Percentiles rank a stretch among this genome's conserved stretches.
Conservation (phyloP, 2,888 invertebrate species). For the Tromatobia lineatoria region DNA sequence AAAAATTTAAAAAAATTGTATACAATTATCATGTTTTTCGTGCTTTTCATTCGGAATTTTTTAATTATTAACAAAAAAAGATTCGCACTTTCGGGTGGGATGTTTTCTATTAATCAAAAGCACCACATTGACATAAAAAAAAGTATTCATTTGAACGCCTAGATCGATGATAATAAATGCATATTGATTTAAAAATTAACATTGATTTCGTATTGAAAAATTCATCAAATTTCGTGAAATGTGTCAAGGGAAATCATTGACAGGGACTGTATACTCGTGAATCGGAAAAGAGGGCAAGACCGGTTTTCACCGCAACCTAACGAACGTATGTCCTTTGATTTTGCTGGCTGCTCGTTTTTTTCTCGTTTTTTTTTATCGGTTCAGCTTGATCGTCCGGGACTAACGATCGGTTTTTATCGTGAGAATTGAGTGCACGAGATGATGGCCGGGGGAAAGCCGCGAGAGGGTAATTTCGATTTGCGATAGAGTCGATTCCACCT, state of each 20-base stretch:
- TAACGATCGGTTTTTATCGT: slow-evolving; percentile 63
- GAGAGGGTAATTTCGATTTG: slow-evolving; percentile 59
- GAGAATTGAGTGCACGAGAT: slow-evolving; percentile 46
- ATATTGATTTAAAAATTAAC: too few species aligned
- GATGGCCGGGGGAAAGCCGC: neutral
- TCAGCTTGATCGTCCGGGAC: slow-evolving; percentile 56
- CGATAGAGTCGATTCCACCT: slow-evolving; percentile 31
- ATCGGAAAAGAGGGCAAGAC: slow-evolving; percentile 24
- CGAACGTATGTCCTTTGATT: slow-evolving; percentile 53
- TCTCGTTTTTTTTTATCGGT: slow-evolving; percentile 45
- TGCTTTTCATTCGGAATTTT: too few species aligned
- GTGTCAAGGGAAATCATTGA: neutral
- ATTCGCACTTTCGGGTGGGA: too few species aligned
- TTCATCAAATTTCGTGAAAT: neutral
- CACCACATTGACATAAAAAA: too few species aligned
- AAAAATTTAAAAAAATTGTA: too few species aligned
- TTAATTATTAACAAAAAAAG: too few species aligned
- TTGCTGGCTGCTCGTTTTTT: slow-evolving; percentile 26
- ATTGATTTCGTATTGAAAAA: neutral
- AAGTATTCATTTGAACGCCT: too few species aligned
- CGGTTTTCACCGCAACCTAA: slow-evolving; percentile 35
- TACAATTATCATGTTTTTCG: too few species aligned
- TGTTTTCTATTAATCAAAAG: too few species aligned
- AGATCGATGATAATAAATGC: too few species aligned
- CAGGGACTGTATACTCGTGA: neutral